These are phyloP conservation scores for Chromoteleia sp. DNA, from an alignment of 2,888 invertebrate genomes.

Conservation along the genomic window DNA sequence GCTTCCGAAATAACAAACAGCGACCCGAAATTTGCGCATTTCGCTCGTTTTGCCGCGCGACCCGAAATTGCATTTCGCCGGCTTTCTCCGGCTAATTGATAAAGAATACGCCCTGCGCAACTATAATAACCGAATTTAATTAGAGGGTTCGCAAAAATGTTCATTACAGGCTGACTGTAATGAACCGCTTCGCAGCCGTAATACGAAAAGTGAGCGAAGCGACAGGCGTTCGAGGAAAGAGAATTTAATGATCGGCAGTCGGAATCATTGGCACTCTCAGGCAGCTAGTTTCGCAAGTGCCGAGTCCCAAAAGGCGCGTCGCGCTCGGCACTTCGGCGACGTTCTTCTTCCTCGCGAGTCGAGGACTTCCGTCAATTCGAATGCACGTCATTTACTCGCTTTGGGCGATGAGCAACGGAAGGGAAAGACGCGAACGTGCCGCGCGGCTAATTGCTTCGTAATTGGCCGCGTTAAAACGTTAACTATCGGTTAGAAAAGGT, in stretches of 20 bases:
- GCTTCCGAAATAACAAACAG: conserved; percentile 39
- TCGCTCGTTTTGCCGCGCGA: conserved; percentile 28
- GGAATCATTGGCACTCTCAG: conserved; percentile 20
- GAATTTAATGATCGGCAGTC: conserved; percentile 65
- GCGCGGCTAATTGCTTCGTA: conserved; percentile 76
- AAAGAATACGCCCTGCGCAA: conserved; percentile 23
- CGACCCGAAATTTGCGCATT: conserved; percentile 28
- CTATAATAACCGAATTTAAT: conserved; percentile 40
- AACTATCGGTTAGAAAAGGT: conserved; percentile 71
- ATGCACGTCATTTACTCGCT: conserved; percentile 63
- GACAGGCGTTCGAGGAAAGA: conserved; percentile 55
- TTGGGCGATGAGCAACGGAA: conserved; percentile 58
- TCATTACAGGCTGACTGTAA: conserved; percentile 45
- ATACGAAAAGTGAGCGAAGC: conserved; percentile 46
- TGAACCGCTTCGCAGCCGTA: conserved; percentile 11
- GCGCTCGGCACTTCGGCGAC: conserved; percentile 1
- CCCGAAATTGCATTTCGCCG: conserved; percentile 17
- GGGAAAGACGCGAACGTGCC: conserved; percentile 68
- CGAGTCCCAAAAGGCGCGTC: conserved; percentile 26
- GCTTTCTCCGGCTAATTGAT: conserved; percentile 29
- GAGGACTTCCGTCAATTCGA: conserved; percentile 59
- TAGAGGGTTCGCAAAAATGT: conserved; percentile 41
- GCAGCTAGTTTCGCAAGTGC: conserved; percentile 8
- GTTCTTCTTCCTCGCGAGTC: conserved; percentile 32
- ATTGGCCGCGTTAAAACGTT: conserved; percentile 76